Evolutionary conservation across 2,888 invertebrate species (phyloP).

Genomic region (Troides oblongomaculatus): DNA sequence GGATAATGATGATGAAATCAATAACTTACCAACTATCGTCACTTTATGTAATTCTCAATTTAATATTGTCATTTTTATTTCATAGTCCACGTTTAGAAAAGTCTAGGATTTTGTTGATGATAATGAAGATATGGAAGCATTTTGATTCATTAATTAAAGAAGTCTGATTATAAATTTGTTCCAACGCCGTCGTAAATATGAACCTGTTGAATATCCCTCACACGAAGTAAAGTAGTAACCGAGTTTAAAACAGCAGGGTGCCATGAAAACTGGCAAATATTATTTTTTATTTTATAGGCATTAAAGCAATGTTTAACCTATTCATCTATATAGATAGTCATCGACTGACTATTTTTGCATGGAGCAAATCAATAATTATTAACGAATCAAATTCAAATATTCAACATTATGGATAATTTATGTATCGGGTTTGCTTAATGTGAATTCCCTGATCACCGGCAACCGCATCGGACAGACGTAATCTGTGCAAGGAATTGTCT

Average conservation of each 20-base stretch:
- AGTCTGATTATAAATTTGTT: neutral
- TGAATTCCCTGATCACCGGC: constrained; percentile 19
- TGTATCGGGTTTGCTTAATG: constrained; percentile 15
- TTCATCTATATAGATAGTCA: neutral
- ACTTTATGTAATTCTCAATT: too few relatives aligned
- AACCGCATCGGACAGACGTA: constrained; percentile 14
- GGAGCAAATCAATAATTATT: constrained; percentile 15
- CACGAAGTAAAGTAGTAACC: constrained; percentile 4
- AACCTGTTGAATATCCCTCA: neutral
- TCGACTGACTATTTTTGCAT: constrained; percentile 9
- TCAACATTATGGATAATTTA: neutral
- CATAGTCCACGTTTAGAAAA: too few relatives aligned
- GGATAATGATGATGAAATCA: too few relatives aligned
- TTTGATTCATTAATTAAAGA: constrained; percentile 5
- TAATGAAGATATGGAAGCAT: too few relatives aligned
- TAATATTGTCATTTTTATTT: too few relatives aligned
- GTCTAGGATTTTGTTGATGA: too few relatives aligned
- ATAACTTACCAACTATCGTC: too few relatives aligned
- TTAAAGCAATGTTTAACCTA: neutral
- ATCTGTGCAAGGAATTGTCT: constrained; percentile 7
- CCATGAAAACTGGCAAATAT: constrained; percentile 2
- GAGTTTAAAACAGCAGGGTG: constrained; percentile 11
- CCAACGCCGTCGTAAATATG: neutral
- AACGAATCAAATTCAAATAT: constrained; percentile 14
- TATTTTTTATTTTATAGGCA: neutral